Conservation (phyloP, 1,140 invertebrate genomes). For the Hycleus phaleratus region DNA sequence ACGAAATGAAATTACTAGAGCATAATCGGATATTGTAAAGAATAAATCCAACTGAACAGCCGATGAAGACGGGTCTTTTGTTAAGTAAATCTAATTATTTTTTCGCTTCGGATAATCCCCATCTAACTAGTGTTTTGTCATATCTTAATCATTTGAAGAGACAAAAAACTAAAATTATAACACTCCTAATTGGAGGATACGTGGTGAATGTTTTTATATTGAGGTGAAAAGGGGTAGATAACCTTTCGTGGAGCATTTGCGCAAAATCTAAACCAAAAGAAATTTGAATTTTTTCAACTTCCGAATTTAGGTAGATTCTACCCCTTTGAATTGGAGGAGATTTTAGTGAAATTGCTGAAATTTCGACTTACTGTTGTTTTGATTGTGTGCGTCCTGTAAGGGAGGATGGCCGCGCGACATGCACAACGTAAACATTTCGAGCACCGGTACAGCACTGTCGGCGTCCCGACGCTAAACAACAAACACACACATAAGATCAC, state of each 20-base stretch:
- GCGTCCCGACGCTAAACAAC: slow-evolving; percentile 1
- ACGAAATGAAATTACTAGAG: not conserved
- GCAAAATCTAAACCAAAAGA: not conserved
- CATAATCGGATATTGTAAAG: not conserved
- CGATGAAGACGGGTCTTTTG: not conserved
- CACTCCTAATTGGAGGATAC: no score
- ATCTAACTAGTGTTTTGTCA: no score
- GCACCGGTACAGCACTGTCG: slow-evolving; percentile 6
- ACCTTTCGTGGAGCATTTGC: slow-evolving; percentile 5
- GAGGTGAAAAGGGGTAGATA: not conserved
- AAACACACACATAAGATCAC: slow-evolving; percentile 3
- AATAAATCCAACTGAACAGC: not conserved
- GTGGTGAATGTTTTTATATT: no score
- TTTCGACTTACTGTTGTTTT: slow-evolving; percentile 24
- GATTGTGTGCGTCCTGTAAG: slow-evolving; percentile 23
- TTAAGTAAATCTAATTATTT: not conserved
- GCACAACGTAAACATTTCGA: slow-evolving; percentile 37
- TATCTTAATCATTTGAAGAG: no score
- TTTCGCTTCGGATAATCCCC: no score
- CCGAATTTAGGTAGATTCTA: not conserved
- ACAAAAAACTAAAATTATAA: no score
- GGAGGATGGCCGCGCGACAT: slow-evolving; percentile 34
- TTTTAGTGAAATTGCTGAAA: not conserved
- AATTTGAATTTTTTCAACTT: no score
- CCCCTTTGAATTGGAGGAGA: not conserved